phyloP scores from a whole-genome alignment of 2,797 vertebrate species.

The Momotus momota region DNA sequence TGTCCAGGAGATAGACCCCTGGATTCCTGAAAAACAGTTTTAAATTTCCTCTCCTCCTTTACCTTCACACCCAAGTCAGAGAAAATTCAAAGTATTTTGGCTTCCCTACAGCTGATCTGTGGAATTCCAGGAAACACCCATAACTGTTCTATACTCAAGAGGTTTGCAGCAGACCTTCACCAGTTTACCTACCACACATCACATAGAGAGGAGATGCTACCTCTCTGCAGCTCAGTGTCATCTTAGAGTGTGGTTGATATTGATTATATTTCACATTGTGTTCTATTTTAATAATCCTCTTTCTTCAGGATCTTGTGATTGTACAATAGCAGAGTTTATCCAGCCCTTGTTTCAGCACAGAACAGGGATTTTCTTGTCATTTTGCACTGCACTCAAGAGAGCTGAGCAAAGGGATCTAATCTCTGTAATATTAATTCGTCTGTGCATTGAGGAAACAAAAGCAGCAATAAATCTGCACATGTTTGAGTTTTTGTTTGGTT shows the following conservation, averaged over 20 bases:
- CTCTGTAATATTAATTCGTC: constrained; percentile 56
- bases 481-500: constrained; percentile 12
- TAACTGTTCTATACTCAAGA: background rate
- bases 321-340: constrained; percentile 56
- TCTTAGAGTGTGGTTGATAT: background rate
- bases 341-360: background rate
- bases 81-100: background rate
- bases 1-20: background rate
- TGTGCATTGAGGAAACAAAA: constrained; percentile 48
- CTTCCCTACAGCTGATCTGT: background rate
- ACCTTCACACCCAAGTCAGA: background rate
- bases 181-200: background rate
- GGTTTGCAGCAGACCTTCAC: background rate
- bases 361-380: constrained; percentile 67
- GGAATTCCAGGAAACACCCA: background rate
- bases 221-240: background rate
- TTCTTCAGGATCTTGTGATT: constrained; percentile 56
- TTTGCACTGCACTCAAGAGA: constrained; percentile 1
- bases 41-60: background rate
- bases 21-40: background rate
- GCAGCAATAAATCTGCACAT: constrained; percentile 30
- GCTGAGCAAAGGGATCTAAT: constrained; percentile 57
- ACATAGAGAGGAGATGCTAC: background rate
- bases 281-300: constrained; percentile 70
- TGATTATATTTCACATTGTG: constrained; percentile 42